phyloP scores from a whole-genome alignment of 2,113 vertebrate genomes.

The Amblyornis subalaris region DNA sequence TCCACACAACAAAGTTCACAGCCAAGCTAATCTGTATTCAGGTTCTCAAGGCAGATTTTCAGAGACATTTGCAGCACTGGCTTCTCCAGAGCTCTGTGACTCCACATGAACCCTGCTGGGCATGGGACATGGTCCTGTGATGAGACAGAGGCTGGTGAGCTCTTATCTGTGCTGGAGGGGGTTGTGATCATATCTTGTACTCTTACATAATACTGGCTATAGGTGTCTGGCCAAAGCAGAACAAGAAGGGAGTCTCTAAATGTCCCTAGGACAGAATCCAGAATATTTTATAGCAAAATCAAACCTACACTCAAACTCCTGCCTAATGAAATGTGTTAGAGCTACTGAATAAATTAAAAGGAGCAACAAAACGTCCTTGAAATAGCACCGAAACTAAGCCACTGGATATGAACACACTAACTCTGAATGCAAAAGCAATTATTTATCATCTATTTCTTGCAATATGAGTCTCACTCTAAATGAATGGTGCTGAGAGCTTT shows the following conservation, averaged over 20 bases:
- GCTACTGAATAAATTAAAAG: neutral
- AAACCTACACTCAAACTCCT: neutral
- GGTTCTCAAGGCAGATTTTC: constrained; percentile 2
- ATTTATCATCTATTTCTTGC: neutral
- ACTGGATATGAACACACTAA: neutral
- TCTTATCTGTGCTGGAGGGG: neutral
- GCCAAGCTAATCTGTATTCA: constrained; percentile 15
- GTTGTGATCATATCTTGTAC: neutral
- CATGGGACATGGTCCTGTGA: rapidly evolving
- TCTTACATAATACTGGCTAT: neutral
- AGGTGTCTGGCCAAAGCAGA: neutral
- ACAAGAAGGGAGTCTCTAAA: neutral
- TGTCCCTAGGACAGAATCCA: neutral
- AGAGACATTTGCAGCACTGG: neutral
- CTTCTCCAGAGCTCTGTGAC: neutral
- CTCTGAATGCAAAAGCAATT: neutral
- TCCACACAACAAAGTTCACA: neutral
- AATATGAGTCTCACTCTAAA: neutral
- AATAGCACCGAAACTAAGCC: neutral
- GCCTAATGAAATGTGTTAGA: neutral
- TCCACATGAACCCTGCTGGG: neutral
- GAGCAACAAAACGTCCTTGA: neutral
- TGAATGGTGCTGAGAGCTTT: neutral
- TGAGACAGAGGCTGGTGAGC: neutral
- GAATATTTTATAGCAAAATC: neutral